Base-by-base conservation (phyloP, 2,113 vertebrate genomes). In the Garra rufa region DNA sequence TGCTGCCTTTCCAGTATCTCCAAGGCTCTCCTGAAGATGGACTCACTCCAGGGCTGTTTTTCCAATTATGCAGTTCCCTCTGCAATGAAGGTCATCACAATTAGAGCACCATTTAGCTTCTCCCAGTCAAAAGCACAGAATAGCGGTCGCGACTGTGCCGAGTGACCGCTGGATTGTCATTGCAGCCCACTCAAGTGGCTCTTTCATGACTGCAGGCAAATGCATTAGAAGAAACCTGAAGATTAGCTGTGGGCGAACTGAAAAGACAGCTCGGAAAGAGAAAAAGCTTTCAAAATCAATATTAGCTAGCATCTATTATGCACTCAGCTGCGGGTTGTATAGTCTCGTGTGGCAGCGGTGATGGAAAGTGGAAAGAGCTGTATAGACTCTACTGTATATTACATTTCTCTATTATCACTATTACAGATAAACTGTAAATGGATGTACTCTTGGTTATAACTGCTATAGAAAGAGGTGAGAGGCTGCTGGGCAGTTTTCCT, bases 201-300 rank as follows among this genome's bases (percentile, higher is more conserved):
- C 94, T 93, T 94, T 96, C 96, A 94, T 88, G 90, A 93, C 94
- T 93, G 92, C 50, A 93, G 94, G 96, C 94, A 93, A 93, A 94
- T 87, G 6, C 46, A 21, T 92, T 91, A 95, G 95, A 92, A 95
- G 95, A 94, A 93, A 91, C 90, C 80, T 91, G 91, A 94, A 93
- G 94, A 88, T 92, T 92, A 67, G 92, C 91, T 85, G 75, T 76
- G 83, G 84, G 87, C 87, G 84, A 91, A 90, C 85, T 30, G 74
- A 87, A 91, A 88, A 85, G 87, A 93, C 89, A 90, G 91, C 84
- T 91, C 84, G 52, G 69, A 92, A 21, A 91, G 91, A 85, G 85
- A 91, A 91, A 91, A 89, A 86, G 87, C 88, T 89, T 87, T 89
- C 87, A 84, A 87, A 93, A 93, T 94, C 92, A 92, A 94, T 92